Base-by-base conservation (phyloP, 2,113 vertebrate genomes). In the Pseudorasbora parva region DNA sequence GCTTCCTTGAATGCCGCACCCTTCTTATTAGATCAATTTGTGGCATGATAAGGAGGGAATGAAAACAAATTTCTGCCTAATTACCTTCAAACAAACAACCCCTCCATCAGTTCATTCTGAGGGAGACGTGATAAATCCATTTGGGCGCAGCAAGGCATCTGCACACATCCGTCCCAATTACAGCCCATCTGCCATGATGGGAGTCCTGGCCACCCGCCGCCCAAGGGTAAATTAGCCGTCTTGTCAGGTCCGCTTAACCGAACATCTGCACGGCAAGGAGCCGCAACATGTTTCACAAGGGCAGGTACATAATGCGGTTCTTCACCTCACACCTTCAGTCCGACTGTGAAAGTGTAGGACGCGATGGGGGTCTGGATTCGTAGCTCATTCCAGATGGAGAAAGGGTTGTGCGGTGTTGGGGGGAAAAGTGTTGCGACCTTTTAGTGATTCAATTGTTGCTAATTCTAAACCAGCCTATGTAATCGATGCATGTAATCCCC, bases 31-130 rank as follows among this genome's bases (percentile, higher is more conserved):
- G 83, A 92, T 92, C 92, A 91, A 93, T 74, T 91, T 89, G 84
- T 82, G 77, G 88, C 85, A 87, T 92, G 92, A 93, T 92, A 89
- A 92, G 91, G 87, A 89, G 43, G 41, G 93, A 94, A 94, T 91
- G 90, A 96, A 97, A 97, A 96, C 95, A 97, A 95, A 96, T 96
- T 95, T 95, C 95, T 95, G 94, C 94, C 94, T 97, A 97, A 97
- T 97, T 97, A 96, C 94, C 94, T 94, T 93, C 93, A 93, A 95
- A 96, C 89, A 93, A 95, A 95, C 95, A 95, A 93, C 95, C 93
- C 93, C 93, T 94, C 93, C 93, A 93, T 95, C 86, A 87, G 94
- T 93, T 95, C 92, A 92, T 93, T 93, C 94, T 92, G 93, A 93
- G 72, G 91, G 93, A 92, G 94, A 95, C 89, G 90, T 94, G 94